Percentiles rank a stretch among this genome's conserved stretches.
These are phyloP conservation scores for Drosophila bunnanda DNA, from an alignment of 2,888 invertebrate genomes.

Conservation along the genomic window DNA sequence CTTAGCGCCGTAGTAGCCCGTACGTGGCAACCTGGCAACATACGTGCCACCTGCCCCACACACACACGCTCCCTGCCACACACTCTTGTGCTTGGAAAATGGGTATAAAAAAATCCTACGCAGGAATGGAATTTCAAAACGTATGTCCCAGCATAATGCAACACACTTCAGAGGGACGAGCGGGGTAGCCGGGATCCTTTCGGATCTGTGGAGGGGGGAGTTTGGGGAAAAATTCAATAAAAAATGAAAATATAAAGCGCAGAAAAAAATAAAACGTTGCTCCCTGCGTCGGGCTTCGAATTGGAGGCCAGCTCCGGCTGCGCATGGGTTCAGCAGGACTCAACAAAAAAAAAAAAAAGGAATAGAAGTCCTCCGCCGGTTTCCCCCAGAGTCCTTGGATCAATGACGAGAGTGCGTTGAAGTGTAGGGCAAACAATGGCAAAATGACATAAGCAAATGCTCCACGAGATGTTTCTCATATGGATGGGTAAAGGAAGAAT, in stretches of 20 bases:
- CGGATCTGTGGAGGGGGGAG: constrained; percentile 5
- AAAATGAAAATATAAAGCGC: constrained; percentile 54
- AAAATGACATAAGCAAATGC: constrained; percentile 73
- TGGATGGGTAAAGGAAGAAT: neutral
- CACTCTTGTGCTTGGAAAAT: constrained; percentile 59
- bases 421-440: constrained; percentile 80
- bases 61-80: constrained; percentile 14
- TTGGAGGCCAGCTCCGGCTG: constrained; percentile 17
- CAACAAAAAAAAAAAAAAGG: neutral
- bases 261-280: constrained; percentile 21
- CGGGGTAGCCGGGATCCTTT: constrained; percentile 9
- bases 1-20: constrained; percentile 72
- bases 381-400: constrained; percentile 54
- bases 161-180: constrained; percentile 50
- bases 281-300: constrained; percentile 46
- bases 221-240: constrained; percentile 39
- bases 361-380: neutral
- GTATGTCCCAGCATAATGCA: constrained; percentile 79
- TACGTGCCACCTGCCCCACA: constrained; percentile 25
- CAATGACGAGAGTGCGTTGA: constrained; percentile 81
- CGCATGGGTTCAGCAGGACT: no score
- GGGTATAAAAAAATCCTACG: constrained; percentile 57
- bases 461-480: constrained; percentile 35
- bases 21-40: constrained; percentile 78
- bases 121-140: constrained; percentile 79